These are phyloP conservation scores for Athalia rosae DNA, from an alignment of 2,888 invertebrate species.

Conservation along the genomic window DNA sequence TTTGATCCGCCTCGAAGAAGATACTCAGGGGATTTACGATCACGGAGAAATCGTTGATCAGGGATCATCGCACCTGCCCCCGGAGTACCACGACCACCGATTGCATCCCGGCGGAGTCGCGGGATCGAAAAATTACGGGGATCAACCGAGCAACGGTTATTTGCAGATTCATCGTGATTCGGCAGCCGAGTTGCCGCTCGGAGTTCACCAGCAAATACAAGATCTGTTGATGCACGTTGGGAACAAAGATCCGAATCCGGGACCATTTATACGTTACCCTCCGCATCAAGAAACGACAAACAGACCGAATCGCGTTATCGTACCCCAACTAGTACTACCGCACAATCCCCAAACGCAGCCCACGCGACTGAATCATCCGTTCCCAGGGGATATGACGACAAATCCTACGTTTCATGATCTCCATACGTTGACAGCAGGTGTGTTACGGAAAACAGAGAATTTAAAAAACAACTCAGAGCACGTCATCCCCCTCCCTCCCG, in stretches of 20 bases:
- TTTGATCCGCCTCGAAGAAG: conserved; percentile 61
- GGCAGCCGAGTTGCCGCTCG: conserved; percentile 60
- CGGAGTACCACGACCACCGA: conserved; percentile 66
- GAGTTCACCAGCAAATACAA: conserved; percentile 68
- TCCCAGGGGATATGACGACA: conserved; percentile 60
- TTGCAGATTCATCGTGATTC: conserved; percentile 61
- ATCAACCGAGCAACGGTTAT: conserved; percentile 67
- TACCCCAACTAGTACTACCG: conserved; percentile 60
- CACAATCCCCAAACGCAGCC: conserved; percentile 58
- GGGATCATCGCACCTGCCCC: conserved; percentile 65
- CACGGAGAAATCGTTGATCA: conserved; percentile 65
- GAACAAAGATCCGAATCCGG: conserved; percentile 68
- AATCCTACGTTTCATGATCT: background rate
- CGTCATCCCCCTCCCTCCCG: background rate
- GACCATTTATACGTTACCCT: conserved; percentile 67
- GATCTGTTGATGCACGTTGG: conserved; percentile 70
- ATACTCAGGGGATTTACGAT: conserved; percentile 54
- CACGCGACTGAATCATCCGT: conserved; percentile 68
- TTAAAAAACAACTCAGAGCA: too few species aligned
- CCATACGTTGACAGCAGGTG: conserved; percentile 62
- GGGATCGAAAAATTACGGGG: conserved; percentile 55
- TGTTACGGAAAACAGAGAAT: conserved; percentile 57
- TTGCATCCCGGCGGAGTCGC: conserved; percentile 63
- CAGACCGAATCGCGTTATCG: conserved; percentile 59
- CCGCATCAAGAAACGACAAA: conserved; percentile 56